Base-by-base conservation (phyloP, 2,888 invertebrate genomes). In the Melanostoma mellinum region DNA sequence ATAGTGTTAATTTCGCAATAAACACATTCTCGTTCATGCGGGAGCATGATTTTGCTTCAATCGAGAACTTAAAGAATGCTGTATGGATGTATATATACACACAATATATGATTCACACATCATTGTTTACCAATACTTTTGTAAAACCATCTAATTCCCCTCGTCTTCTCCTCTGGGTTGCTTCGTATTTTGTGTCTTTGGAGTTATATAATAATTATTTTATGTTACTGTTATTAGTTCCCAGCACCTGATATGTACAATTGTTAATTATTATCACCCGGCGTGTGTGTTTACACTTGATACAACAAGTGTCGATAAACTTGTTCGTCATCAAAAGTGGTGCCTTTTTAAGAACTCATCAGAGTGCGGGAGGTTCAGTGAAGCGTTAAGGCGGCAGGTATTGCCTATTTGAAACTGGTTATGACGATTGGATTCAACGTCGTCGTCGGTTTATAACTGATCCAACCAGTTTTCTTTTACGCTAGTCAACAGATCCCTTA, bases 261-360 rank as follows among this genome's bases (percentile, higher is more conserved):
- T 68, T 82, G 65, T 40, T 63, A 58, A 77, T 56, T 74, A 68
- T 69, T 74, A 82, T 77, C 73, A 53, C 63, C 36, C 32, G 46
- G 52, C 38, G 63, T 68, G 73, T 63, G 56, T 82, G 73, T 77
- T 82, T 78, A 77, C 73, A 74, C 72, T 80, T 60, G 73, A 69
- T 82, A 78, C 48, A 58, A 53, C 81, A 77, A 77, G 78, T 69
- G 78, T 78, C 77, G 82, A 82, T 82, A 82, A 82, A 77, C 82
- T 78, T 77, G 63, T 82, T 78, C 63, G 69, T 73, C 68, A 60
- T 69, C 68, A 69, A n/a, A 5, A 56, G 20, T 48, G 58, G 52
- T 71, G 55, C 58, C 36, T 58, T 48, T 42, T 50, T 60, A 76
- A 20, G 20, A 20, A 20, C 20, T 20, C 30, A 44, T 20, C 36